These are phyloP conservation scores for Anser cygnoides DNA, from an alignment of 2,113 vertebrate species.

Conservation along the genomic window DNA sequence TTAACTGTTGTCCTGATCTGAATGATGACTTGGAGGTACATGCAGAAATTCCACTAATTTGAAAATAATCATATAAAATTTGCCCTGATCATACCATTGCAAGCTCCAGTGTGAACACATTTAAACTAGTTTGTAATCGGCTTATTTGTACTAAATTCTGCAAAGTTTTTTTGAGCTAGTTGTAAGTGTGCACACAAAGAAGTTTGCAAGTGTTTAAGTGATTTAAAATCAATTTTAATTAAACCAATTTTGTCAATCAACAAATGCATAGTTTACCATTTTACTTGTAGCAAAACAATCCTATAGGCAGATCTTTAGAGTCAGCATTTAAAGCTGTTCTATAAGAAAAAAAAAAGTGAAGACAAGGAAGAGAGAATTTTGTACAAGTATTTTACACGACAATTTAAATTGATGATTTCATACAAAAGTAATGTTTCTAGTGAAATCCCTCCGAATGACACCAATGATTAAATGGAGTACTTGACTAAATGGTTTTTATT, in stretches of 20 bases:
- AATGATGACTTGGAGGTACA: not conserved
- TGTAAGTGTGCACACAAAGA: not conserved
- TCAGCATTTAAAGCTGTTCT: not conserved
- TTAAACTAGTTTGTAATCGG: not conserved
- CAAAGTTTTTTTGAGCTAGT: not conserved
- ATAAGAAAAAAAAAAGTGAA: not conserved
- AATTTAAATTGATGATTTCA: not conserved
- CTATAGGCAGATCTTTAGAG: not conserved
- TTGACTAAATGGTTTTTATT: not conserved
- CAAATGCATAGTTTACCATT: not conserved
- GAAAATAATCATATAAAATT: not conserved
- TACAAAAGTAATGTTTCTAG: not conserved
- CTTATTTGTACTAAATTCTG: not conserved
- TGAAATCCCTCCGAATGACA: not conserved
- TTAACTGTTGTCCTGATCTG: not conserved
- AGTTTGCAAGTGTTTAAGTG: not conserved
- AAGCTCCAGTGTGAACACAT: not conserved
- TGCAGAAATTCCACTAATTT: not conserved
- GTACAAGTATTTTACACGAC: not conserved
- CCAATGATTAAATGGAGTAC: not conserved
- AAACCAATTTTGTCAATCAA: not conserved
- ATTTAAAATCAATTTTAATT: constrained; percentile 21
- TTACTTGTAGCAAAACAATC: not conserved
- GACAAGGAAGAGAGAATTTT: not conserved
- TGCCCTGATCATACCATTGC: not conserved